Evolutionary conservation across 1,140 invertebrate genomes (phyloP).

Genomic region (Bombus terrestris): DNA sequence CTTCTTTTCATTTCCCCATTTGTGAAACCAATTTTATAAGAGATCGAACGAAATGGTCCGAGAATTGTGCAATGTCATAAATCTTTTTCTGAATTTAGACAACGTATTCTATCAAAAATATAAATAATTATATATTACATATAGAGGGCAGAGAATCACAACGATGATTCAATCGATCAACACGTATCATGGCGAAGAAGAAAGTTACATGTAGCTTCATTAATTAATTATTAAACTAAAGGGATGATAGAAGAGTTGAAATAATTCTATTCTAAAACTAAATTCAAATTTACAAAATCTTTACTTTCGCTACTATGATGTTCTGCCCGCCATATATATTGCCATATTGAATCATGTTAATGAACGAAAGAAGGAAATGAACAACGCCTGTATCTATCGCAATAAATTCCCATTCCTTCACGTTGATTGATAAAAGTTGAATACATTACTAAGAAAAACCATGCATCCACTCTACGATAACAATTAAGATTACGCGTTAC

Average conservation of each 20-base stretch:
- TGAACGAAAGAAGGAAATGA: no score
- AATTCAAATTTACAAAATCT: background rate
- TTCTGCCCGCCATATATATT: no score
- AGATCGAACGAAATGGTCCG: background rate
- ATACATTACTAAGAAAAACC: background rate
- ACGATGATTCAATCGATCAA: background rate
- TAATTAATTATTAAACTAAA: background rate
- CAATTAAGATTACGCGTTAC: background rate
- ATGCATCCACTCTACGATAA: no score
- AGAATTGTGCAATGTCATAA: background rate
- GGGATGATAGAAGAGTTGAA: background rate
- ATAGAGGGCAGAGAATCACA: background rate
- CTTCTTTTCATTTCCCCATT: background rate
- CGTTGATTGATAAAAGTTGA: background rate
- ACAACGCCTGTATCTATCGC: background rate
- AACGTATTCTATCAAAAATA: background rate
- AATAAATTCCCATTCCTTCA: background rate
- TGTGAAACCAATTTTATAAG: background rate
- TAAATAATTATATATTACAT: background rate
- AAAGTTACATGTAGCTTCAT: no score
- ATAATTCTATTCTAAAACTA: background rate
- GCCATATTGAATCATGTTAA: no score
- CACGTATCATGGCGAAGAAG: no score
- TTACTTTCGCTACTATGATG: background rate
- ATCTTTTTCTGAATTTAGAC: background rate